Evolutionary conservation across 1,140 invertebrate species (phyloP), one percentile per base, ranked within the genome.

Genomic region (Achatina immaculata): DNA sequence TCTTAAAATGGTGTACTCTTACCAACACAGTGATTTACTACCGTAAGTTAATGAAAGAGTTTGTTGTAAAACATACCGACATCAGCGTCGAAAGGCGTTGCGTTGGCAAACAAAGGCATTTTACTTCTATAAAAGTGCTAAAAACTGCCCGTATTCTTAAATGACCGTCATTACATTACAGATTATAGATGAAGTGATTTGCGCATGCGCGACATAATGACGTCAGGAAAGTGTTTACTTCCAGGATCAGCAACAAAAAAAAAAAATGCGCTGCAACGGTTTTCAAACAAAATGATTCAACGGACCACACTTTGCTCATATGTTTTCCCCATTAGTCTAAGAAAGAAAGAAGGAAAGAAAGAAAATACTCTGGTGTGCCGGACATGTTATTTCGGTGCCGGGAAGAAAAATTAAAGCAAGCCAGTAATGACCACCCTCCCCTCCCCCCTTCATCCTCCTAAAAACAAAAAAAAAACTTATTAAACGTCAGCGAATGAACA

Each of bases 31-130:
- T 28, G n/a, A 31, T 55, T 66, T 11, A 62, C 51, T 38, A 81
- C 40, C 4, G 28, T 43, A 51, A 40, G 11, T 45, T 58, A 45
- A 45, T 31, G 38, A 83, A 14, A 66, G 38, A 40, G 14, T 31
- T 45, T 11, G 38, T 21, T 19, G n/a, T 21, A n/a, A 62, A 90
- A 93, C 93, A 91, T 92, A 95, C 95, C 95, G 85, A 95, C 94
- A 91, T 95, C 94, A 89, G 92, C 92, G 88, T 95, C 95, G 87
- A 95, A 95, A 79, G 94, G 93, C 85, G 94, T 94, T 68, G 93
- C 92, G 86, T 91, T 93, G 58, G 93, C 92, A 90, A 95, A 95
- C 83, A 95, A 65, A 65, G 87, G 87, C 88, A 89, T 89, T 82
- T 82, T 88, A 51, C 21, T 78, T 3, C 42, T 31, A 38, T 68